A percentile compares a stretch with the other conserved stretches of the same genome.
Evolutionary conservation across 2,888 invertebrate species (phyloP).

Genomic region (Philereme transversata): DNA sequence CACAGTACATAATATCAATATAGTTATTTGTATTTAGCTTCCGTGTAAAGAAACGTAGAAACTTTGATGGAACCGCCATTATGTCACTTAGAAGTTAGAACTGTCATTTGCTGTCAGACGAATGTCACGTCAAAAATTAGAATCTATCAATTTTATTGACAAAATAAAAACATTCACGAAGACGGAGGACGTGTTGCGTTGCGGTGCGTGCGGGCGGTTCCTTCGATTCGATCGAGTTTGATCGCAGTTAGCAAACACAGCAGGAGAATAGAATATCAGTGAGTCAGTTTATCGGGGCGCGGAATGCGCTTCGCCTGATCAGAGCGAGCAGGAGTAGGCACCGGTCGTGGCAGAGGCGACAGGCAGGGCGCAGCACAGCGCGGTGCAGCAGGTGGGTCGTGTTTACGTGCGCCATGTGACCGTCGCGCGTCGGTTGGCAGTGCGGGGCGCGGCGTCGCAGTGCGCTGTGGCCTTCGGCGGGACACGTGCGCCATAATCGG

Average conservation of each 20-base stretch:
- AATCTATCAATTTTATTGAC: neutral
- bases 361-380: neutral
- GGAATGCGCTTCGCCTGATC: slow-evolving; percentile 17
- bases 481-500: neutral
- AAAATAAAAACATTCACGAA: slow-evolving; percentile 44
- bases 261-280: neutral
- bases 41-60: too few relatives aligned
- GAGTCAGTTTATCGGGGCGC: neutral
- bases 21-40: too few relatives aligned
- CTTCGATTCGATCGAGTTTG: neutral
- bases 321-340: neutral
- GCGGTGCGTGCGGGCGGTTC: slow-evolving; percentile 15
- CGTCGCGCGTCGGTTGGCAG: neutral
- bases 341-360: neutral
- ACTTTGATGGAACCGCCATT: too few relatives aligned
- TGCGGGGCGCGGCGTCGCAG: neutral
- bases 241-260: neutral
- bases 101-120: too few relatives aligned
- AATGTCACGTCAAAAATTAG: too few relatives aligned
- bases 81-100: too few relatives aligned
- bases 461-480: slow-evolving; percentile 4
- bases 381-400: slow-evolving; percentile 10
- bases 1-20: too few relatives aligned
- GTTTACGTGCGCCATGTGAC: slow-evolving; percentile 17
- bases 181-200: slow-evolving; percentile 18